Percentiles rank a stretch among this genome's conserved stretches.
Conservation (phyloP, 2,113 vertebrate species). For the Tragulus kanchil region DNA sequence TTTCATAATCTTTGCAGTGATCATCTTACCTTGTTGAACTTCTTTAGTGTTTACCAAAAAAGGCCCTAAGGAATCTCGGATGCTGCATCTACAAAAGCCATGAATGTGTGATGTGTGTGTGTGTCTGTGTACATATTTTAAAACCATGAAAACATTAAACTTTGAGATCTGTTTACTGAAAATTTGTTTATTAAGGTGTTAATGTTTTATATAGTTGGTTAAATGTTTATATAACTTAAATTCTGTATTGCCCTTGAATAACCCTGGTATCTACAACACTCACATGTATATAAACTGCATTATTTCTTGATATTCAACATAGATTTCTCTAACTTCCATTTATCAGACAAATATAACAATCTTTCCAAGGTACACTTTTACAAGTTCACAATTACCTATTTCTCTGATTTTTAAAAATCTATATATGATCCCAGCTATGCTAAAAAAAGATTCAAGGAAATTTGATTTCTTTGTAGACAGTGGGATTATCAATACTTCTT, state of each 20-base stretch:
- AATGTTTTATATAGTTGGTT: conserved; percentile 17
- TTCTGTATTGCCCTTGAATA: not conserved
- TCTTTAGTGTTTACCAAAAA: conserved; percentile 16
- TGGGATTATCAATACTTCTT: conserved; percentile 18
- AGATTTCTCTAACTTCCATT: conserved; percentile 31
- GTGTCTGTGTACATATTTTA: not conserved
- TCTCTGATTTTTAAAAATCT: not conserved
- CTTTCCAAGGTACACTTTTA: not conserved
- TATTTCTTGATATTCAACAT: not conserved
- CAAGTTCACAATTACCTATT: not conserved
- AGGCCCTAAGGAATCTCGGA: not conserved
- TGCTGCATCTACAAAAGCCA: not conserved
- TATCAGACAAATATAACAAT: conserved; percentile 7
- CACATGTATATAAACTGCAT: not conserved
- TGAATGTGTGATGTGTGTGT: not conserved
- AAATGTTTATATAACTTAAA: conserved; percentile 22
- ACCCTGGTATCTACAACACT: not conserved
- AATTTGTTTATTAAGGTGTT: conserved; percentile 57
- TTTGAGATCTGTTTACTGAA: not conserved
- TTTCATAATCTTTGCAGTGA: not conserved
- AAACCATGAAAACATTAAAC: conserved; percentile 5
- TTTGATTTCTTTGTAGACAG: not conserved
- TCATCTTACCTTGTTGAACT: not conserved
- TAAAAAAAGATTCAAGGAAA: not conserved
- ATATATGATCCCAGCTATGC: too few species aligned